Base-by-base conservation (phyloP, 2,888 invertebrate species). In the Agrotis puta region DNA sequence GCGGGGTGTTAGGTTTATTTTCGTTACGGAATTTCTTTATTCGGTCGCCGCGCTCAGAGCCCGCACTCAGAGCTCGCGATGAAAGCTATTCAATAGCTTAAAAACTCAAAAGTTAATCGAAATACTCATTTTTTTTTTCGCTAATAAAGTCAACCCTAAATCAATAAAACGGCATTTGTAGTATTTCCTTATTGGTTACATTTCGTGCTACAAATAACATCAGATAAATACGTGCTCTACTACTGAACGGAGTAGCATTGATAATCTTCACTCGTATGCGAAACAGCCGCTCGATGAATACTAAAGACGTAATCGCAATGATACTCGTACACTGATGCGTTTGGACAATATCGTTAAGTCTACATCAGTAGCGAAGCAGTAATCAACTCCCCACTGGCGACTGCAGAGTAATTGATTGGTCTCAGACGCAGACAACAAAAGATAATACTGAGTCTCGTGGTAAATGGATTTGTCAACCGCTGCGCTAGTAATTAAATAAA, bases 391-490 rank as follows among this genome's bases (percentile, higher is more conserved):
- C 90, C 86, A 87, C 88, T 88, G 90, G 90, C 88, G 90, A 89
- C 90, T 90, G 85, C 83, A 81, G 82, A 83, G 92, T 93, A 95
- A 94, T 94, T 94, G 95, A 95, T 95, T 94, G 94, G 93, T 93
- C 92, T 90, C 92, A 91, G 92, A 88, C 90, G 89, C 90, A 93
- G 94, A 94, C 94, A 91, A 94, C 94, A 93, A 93, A 92, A 94
- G 95, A 95, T 95, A 95, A 93, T 91, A 91, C 90, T 85, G 88
- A 78, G 87, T 89, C 87, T 88, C 88, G 89, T 89, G 89, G 90
- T 93, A 93, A 95, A 94, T 93, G 93, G 93, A 94, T 95, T 95
- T 95, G 94, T 95, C 95, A 95, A 94, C 94, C 91, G 91, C 90
- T 90, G 91, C 84, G 91, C 87, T 79, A 88, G 92, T 94, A 95